These are phyloP conservation scores for Labroides dimidiatus DNA, from an alignment of 2,797 vertebrate genomes.

Conservation along the genomic window DNA sequence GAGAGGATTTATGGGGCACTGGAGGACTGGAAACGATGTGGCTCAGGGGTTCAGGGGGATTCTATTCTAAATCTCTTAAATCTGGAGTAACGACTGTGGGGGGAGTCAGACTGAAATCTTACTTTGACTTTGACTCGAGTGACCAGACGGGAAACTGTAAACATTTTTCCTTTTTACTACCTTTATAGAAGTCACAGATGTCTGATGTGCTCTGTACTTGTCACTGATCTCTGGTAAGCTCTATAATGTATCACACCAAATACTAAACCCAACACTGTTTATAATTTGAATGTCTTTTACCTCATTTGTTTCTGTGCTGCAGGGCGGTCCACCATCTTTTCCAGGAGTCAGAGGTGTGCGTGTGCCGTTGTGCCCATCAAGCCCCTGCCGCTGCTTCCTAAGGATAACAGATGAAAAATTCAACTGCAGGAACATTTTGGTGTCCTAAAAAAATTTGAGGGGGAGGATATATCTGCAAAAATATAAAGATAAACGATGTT, in stretches of 20 bases:
- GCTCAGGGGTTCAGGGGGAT: constrained; percentile 44
- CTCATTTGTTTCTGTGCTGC: constrained; percentile 69
- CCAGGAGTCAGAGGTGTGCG: constrained; percentile 73
- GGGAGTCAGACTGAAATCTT: constrained; percentile 21
- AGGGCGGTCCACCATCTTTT: constrained; percentile 70
- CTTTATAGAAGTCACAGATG: not conserved
- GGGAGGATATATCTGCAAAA: not conserved
- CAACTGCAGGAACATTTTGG: not conserved
- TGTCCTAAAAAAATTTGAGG: not conserved
- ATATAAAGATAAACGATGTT: too few relatives aligned
- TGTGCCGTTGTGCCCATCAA: constrained; percentile 53
- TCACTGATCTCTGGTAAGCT: too few relatives aligned
- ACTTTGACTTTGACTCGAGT: constrained; percentile 37
- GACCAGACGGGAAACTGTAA: constrained; percentile 29
- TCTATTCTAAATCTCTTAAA: constrained; percentile 51
- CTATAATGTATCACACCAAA: not conserved
- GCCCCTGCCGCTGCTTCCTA: constrained; percentile 70
- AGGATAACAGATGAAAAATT: not conserved
- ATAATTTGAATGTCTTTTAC: constrained; percentile 41
- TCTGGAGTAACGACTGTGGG: constrained; percentile 34
- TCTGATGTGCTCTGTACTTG: too few relatives aligned
- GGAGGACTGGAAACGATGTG: constrained; percentile 11
- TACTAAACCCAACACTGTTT: not conserved
- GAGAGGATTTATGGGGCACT: constrained; percentile 60
- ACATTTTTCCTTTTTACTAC: constrained; percentile 26